These are phyloP conservation scores for Pterostichus niger DNA, from an alignment of 2,888 invertebrate species.

Conservation along the genomic window DNA sequence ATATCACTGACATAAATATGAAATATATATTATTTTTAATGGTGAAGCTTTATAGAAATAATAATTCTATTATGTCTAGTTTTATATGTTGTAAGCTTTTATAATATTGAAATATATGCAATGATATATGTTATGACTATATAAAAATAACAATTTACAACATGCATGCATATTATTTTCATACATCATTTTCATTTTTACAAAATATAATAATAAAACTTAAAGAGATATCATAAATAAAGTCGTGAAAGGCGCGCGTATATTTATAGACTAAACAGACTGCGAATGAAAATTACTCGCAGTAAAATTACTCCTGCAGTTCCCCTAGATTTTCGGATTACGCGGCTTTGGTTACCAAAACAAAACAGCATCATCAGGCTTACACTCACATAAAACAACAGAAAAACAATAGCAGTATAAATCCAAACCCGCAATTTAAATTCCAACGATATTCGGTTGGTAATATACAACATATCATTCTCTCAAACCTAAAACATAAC, in stretches of 20 bases:
- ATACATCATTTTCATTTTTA: too few species aligned
- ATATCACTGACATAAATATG: conserved; percentile 2
- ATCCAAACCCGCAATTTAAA: conserved; percentile 44
- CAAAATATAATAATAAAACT: too few species aligned
- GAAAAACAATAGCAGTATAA: conserved; percentile 53
- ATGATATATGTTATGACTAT: conserved; percentile 15
- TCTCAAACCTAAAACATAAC: conserved; percentile 35
- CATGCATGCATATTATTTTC: neutral
- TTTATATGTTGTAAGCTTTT: conserved; percentile 34
- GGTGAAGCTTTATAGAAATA: neutral
- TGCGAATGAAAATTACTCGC: too few species aligned
- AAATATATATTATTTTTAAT: conserved; percentile 15
- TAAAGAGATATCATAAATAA: too few species aligned
- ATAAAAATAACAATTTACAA: conserved; percentile 22
- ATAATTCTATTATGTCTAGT: conserved; percentile 22
- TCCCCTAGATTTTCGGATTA: conserved; percentile 37
- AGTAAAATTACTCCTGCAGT: too few species aligned
- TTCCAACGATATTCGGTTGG: conserved; percentile 49
- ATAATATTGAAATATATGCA: conserved; percentile 24
- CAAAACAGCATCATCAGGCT: conserved; percentile 48
- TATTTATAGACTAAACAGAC: too few species aligned
- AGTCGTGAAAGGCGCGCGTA: too few species aligned
- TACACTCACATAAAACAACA: conserved; percentile 44
- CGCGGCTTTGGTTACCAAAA: conserved; percentile 7
- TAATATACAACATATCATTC: conserved; percentile 49